phyloP scores from a whole-genome alignment of 2,797 vertebrate species.

The Fundulus diaphanus region DNA sequence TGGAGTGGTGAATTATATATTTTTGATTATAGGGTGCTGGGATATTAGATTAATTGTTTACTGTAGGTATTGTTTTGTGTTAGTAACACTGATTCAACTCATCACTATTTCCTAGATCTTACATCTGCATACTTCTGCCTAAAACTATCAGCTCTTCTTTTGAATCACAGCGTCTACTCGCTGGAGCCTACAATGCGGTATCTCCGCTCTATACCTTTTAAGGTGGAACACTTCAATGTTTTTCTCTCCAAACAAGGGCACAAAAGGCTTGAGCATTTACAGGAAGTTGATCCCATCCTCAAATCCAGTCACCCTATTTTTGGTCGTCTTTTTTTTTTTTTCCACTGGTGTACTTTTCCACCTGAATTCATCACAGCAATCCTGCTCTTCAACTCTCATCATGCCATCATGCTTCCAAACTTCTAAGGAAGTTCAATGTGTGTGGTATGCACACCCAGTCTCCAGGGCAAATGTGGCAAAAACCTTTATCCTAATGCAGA shows the following conservation, averaged over 20 bases:
- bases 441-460: slow-evolving; percentile 28
- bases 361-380: slow-evolving; percentile 59
- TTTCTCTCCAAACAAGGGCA: slow-evolving; percentile 69
- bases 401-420: slow-evolving; percentile 26
- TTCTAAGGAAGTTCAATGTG: slow-evolving; percentile 20
- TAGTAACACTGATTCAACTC: not conserved
- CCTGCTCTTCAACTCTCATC: slow-evolving; percentile 22
- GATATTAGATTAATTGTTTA: not conserved
- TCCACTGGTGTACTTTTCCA: slow-evolving; percentile 54
- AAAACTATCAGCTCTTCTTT: not conserved
- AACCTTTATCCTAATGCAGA: not conserved
- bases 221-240: slow-evolving; percentile 41
- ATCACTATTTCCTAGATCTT: not conserved
- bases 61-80: not conserved
- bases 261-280: slow-evolving; percentile 42
- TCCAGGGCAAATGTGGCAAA: slow-evolving; percentile 7
- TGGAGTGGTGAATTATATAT: not conserved
- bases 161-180: not conserved
- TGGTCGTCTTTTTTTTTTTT: slow-evolving; percentile 65
- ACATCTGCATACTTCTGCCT: not conserved
- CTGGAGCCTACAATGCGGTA: not conserved
- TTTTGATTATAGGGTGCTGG: too few species aligned
- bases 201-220: slow-evolving; percentile 16
- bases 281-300: slow-evolving; percentile 54
- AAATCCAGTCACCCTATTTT: slow-evolving; percentile 64